Evolutionary conservation across 2,113 vertebrate species (phyloP).

Genomic region (Loxodonta africana): DNA sequence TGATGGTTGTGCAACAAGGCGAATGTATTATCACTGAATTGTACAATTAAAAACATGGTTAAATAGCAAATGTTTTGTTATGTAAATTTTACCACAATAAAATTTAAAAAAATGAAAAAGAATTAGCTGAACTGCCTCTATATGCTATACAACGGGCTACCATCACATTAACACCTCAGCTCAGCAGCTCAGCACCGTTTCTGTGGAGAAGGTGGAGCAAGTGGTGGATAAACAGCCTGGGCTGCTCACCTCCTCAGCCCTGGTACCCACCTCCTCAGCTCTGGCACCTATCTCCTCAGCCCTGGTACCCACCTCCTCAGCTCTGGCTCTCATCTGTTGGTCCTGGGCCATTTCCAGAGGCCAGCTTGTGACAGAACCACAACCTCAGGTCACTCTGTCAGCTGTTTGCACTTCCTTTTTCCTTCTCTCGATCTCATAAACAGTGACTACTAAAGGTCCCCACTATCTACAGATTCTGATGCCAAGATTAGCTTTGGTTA

Average conservation of each 20-base stretch:
- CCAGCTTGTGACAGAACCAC: conserved; percentile 55
- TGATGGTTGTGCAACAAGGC: too few relatives aligned
- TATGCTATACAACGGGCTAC: accelerated
- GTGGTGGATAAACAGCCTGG: background rate
- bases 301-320: background rate
- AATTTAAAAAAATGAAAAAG: background rate
- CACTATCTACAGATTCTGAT: conserved; percentile 44
- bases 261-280: background rate
- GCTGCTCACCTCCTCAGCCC: background rate
- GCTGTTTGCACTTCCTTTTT: conserved; percentile 57
- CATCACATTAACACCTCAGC: background rate
- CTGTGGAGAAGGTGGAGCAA: background rate
- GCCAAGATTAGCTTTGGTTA: conserved; percentile 49
- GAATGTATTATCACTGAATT: background rate
- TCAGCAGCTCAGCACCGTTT: background rate
- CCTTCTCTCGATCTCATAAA: conserved; percentile 26
- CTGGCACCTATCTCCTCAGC: background rate
- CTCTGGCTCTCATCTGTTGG: background rate
- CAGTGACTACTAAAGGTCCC: background rate
- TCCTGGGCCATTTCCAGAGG: background rate
- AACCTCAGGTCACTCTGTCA: background rate
- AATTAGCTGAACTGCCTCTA: background rate
- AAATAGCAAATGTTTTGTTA: background rate
- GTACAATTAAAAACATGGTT: background rate
- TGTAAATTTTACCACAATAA: background rate